Conservation (phyloP, 2,113 vertebrate species). For the Gymnarchus niloticus region DNA sequence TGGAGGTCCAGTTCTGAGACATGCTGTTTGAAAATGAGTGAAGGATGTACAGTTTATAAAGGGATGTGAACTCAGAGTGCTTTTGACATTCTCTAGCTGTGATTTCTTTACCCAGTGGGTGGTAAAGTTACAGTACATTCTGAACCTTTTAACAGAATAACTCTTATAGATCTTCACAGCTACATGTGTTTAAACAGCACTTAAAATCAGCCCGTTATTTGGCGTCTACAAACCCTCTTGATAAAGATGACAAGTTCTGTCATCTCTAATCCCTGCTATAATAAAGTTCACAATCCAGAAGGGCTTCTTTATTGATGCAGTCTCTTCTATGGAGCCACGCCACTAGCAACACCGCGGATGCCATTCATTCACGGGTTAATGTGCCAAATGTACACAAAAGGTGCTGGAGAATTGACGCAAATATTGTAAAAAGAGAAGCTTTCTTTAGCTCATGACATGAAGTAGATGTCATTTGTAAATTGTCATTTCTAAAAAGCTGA, state of each 20-base stretch:
- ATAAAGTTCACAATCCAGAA: background rate
- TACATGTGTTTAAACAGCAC: background rate
- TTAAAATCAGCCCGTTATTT: constrained; percentile 18
- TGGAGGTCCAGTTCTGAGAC: background rate
- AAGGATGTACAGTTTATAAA: background rate
- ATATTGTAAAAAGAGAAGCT: background rate
- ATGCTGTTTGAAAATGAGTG: background rate
- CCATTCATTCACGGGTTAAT: background rate
- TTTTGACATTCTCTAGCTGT: background rate
- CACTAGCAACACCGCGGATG: too few relatives aligned
- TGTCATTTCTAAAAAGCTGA: background rate
- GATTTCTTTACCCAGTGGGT: background rate
- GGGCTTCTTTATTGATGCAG: background rate
- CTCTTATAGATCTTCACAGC: background rate
- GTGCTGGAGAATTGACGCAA: background rate
- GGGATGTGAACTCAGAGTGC: background rate
- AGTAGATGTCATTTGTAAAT: background rate
- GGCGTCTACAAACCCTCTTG: background rate
- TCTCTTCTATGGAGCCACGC: background rate
- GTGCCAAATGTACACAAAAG: background rate
- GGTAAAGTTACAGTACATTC: background rate
- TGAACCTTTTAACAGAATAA: background rate
- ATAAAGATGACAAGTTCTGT: constrained; percentile 10
- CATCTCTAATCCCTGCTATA: constrained; percentile 18
- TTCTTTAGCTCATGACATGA: background rate